Base-by-base conservation (phyloP, 2,888 invertebrate genomes). In the Chrysolina americana region DNA sequence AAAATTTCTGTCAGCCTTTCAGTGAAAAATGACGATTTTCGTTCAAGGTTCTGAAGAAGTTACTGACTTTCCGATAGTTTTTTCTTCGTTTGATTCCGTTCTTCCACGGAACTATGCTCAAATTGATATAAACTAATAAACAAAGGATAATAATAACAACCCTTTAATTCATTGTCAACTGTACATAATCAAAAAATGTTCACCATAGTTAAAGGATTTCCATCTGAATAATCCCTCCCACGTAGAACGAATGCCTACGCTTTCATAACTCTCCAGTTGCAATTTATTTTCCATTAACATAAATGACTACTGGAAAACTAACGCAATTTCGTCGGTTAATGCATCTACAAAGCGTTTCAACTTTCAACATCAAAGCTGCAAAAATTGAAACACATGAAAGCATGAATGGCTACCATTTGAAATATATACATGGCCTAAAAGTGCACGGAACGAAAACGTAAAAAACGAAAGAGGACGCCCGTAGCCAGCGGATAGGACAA, bases 341-440 rank as follows among this genome's bases (percentile, higher is more conserved):
- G 28, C 8, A 28, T 36, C 59, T 59, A 59, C 36, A 59, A 36
- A 59, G 36, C 59, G 36, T 59, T 59, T 36, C 8, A 59, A 36
- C 59, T 59, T n/a, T n/a, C 9, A 13, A 59, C 36, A 59, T 59
- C 59, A 59, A 59, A 59, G 59, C 59, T 36, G 19, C 28, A 36
- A 36, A 36, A 28, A 28, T 59, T 59, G 59, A 59, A 59, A 59
- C 59, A 17, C 59, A 59, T 28, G 23, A 59, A 59, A 59, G 59
- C 59, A 21, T 23, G 53, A 53, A 53, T 21, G 21, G 53, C 53
- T 21, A 10, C 53, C 53, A 53, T 53, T 59, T 36, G 59, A n/a
- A 59, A n/a, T 28, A 4, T 36, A 17, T 59, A 28, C 36, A 36
- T 28, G n/a, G 59, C n/a, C 28, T n/a, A 17, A 59, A 28, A 28